Evolutionary conservation across 2,888 invertebrate species (phyloP), one percentile per base, ranked within the genome.

Genomic region (Adela reaumurella): DNA sequence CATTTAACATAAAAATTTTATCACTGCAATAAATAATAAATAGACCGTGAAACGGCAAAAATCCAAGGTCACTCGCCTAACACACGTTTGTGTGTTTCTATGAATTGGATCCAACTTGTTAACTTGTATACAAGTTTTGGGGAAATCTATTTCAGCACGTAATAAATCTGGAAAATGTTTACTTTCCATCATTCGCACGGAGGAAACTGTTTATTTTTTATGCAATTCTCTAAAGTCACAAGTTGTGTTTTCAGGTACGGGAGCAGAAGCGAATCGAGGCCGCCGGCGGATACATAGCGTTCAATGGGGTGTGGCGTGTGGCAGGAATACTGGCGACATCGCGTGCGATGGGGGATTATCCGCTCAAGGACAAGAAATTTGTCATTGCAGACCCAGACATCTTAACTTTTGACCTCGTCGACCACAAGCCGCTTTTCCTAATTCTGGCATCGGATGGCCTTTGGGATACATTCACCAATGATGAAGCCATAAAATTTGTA

Each of bases 321-420:
- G 95, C 94, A 48, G 97, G 97, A 5, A 94, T 97, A 56, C 78
- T 97, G 56, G 97, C 97, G 11, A 96, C 95, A 28, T 95, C 95
- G 10, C 81, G 97, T 54, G 97, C 97, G 1, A 83, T 97, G 60
- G 97, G 95, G 17, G 97, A 97, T 76, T 96, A 94, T 70, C 95
- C 96, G 2, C 76, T 97, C 18, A 97, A 97, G 73, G 94, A 94
- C 64, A 91, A 90, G 64, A 93, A 91, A 65, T 85, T 95, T 62
- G 92, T 97, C 50, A 96, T 95, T 56, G 96, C 97, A 2, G 94
- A 96, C 68, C 97, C 97, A 6, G 97, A 97, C 67, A 92, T 97
- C 57, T 78, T 94, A 58, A 91, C 94, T 24, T 96, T 97, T 64
- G 91, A 96, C 70, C 77, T 97, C 50, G 82, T 83, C 51, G 91